These are phyloP conservation scores for Eumaeus atala DNA, from an alignment of 1,140 invertebrate species.

Conservation along the genomic window DNA sequence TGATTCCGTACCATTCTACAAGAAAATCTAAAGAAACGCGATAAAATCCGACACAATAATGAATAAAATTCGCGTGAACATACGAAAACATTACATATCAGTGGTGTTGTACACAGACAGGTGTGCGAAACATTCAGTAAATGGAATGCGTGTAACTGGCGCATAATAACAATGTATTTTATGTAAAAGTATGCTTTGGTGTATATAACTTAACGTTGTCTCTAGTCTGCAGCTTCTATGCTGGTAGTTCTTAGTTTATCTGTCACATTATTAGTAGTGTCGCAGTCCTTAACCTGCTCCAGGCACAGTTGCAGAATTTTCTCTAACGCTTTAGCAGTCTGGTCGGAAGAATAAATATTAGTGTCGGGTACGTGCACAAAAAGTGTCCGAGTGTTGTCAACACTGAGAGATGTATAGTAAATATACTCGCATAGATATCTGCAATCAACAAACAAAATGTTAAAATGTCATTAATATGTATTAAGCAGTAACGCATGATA, in stretches of 20 bases:
- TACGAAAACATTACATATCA: too few species aligned
- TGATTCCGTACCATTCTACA: too few species aligned
- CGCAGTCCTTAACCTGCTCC: conserved; percentile 39
- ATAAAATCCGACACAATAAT: too few species aligned
- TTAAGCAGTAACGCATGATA: too few species aligned
- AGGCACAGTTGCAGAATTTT: conserved; percentile 72
- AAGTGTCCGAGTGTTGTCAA: conserved; percentile 72
- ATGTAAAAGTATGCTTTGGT: background rate
- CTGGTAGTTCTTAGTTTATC: conserved; percentile 29
- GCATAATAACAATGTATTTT: background rate
- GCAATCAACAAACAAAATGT: conserved; percentile 36
- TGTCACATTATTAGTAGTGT: conserved; percentile 23
- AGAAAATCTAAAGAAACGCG: too few species aligned
- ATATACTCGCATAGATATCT: conserved; percentile 82
- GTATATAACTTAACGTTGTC: background rate
- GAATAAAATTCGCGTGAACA: too few species aligned
- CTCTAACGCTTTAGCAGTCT: conserved; percentile 74
- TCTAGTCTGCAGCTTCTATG: conserved; percentile 10
- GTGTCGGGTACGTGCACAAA: conserved; percentile 81
- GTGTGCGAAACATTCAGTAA: too few species aligned
- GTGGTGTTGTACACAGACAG: too few species aligned
- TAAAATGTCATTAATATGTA: background rate
- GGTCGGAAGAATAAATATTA: conserved; percentile 60
- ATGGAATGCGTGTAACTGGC: too few species aligned
- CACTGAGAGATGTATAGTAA: conserved; percentile 78